phyloP scores from a whole-genome alignment of 1,140 invertebrate genomes.

The Halyomorpha halys region DNA sequence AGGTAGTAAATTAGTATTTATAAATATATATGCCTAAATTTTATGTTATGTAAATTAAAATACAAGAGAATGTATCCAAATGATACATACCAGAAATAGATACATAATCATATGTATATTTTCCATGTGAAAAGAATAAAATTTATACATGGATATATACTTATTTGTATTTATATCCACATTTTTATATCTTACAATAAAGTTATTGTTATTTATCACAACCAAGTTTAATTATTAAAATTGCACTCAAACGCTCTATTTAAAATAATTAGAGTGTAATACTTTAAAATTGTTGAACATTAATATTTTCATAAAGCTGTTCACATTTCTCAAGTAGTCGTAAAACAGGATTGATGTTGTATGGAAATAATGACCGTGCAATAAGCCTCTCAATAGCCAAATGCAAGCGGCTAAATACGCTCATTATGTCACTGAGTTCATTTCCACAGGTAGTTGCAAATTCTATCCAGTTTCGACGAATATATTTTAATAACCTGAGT shows the following conservation, averaged over 20 bases:
- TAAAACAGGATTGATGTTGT: slow-evolving; percentile 79
- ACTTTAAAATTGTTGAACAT: slow-evolving; percentile 10
- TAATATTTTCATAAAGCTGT: slow-evolving; percentile 52
- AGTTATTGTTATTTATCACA: not conserved
- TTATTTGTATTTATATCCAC: too few relatives aligned
- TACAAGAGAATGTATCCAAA: too few relatives aligned
- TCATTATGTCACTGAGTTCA: slow-evolving; percentile 72
- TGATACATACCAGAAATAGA: too few relatives aligned
- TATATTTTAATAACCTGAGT: slow-evolving; percentile 73
- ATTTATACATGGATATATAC: too few relatives aligned
- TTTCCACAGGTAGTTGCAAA: slow-evolving; percentile 67
- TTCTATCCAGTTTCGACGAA: slow-evolving; percentile 69
- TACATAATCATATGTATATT: too few relatives aligned
- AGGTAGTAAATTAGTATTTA: slow-evolving; percentile 5
- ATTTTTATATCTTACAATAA: too few relatives aligned
- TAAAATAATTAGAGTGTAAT: not conserved
- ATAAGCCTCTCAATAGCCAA: slow-evolving; percentile 72
- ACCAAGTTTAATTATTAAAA: not conserved
- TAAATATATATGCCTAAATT: slow-evolving; percentile 6
- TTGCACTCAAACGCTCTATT: slow-evolving; percentile 7
- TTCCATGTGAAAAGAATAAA: too few relatives aligned
- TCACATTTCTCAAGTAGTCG: slow-evolving; percentile 75
- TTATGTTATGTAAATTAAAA: not conserved
- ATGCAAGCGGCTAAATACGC: slow-evolving; percentile 64
- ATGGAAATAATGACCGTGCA: slow-evolving; percentile 71